Evolutionary conservation across 2,113 vertebrate genomes (phyloP).

Genomic region (Pica pica): DNA sequence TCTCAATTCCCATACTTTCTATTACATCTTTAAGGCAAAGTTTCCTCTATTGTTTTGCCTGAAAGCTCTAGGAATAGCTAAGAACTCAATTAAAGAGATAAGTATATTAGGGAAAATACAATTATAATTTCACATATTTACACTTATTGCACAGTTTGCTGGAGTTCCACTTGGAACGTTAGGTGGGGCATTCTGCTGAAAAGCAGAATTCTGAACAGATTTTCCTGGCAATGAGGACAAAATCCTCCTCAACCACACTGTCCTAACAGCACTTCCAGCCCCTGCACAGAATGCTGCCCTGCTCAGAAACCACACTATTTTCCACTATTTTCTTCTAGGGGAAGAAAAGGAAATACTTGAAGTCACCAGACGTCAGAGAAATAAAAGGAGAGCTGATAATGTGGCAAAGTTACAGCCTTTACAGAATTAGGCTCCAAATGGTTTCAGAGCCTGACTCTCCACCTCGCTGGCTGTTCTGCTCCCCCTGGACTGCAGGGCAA

Average conservation of each 20-base stretch:
- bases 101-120: rapidly evolving
- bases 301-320: not conserved
- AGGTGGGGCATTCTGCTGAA: not conserved
- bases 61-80: not conserved
- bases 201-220: not conserved
- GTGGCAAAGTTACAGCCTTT: not conserved
- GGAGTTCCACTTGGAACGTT: rapidly evolving
- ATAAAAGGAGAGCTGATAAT: not conserved
- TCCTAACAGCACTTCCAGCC: rapidly evolving
- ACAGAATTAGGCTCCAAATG: not conserved
- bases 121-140: not conserved
- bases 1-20: not conserved
- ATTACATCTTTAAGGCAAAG: not conserved
- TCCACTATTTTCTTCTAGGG: not conserved
- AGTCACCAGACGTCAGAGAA: not conserved
- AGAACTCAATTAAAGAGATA: not conserved
- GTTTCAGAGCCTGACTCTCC: not conserved
- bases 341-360: not conserved
- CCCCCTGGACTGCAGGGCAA: not conserved
- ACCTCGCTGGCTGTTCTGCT: rapidly evolving
- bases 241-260: not conserved
- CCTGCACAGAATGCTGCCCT: rapidly evolving
- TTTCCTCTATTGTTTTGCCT: not conserved
- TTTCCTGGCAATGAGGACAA: not conserved
- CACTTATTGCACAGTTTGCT: not conserved